Conservation (phyloP, 1,140 invertebrate genomes). For the Kradibia gibbosae region DNA sequence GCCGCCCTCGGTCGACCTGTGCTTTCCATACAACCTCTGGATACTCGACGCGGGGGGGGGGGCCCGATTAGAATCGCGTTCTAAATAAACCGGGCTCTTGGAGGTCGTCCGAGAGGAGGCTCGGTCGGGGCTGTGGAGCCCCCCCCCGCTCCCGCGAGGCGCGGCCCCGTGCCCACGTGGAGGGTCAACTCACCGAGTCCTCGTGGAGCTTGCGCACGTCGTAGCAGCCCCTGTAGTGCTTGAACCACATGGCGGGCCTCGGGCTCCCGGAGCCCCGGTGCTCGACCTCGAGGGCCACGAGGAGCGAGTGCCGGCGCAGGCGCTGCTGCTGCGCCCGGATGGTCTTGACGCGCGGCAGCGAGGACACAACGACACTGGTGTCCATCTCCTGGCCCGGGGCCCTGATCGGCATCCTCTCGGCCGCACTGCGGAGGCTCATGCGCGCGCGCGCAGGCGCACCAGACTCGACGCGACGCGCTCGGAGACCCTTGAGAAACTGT, state of each 20-base stretch:
- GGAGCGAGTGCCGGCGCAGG: conserved; percentile 29
- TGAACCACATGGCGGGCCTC: conserved; percentile 61
- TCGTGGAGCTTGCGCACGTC: conserved; percentile 62
- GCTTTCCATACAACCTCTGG: background rate
- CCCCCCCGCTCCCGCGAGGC: background rate
- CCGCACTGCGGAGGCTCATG: background rate
- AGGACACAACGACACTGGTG: conserved; percentile 20
- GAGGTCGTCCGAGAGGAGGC: conserved; percentile 59
- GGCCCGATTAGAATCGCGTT: conserved; percentile 26
- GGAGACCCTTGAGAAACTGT: conserved; percentile 65
- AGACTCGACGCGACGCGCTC: conserved; percentile 59
- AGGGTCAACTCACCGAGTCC: conserved; percentile 57
- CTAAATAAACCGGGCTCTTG: conserved; percentile 56
- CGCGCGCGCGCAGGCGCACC: conserved; percentile 10
- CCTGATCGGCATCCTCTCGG: conserved; percentile 14
- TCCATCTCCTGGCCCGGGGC: background rate
- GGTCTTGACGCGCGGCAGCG: conserved; percentile 34
- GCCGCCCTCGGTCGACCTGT: background rate
- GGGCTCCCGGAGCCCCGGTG: background rate
- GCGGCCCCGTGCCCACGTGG: background rate
- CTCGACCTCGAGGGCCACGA: conserved; percentile 21
- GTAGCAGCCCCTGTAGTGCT: conserved; percentile 65
- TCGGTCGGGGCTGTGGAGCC: background rate
- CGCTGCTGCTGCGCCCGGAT: conserved; percentile 5
- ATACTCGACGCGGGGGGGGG: background rate